Evolutionary conservation across 2,888 invertebrate genomes (phyloP), one percentile per base, ranked within the genome.

Genomic region (Polydrusus pterygomalis): DNA sequence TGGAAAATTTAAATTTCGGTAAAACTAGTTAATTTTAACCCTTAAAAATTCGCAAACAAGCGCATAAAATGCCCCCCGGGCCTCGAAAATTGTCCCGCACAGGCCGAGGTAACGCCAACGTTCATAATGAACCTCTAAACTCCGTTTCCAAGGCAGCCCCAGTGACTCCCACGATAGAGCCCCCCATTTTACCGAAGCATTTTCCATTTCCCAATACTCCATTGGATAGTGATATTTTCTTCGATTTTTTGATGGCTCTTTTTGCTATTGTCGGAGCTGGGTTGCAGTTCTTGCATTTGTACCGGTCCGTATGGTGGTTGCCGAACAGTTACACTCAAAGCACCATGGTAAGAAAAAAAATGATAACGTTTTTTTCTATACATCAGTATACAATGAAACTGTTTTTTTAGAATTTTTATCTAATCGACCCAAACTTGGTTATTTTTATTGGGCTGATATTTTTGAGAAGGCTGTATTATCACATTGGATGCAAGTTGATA

Each of bases 221-320:
- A 0, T 90, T 92, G 34, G 95, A 96, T 81, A 93, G 94, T 64
- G 95, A 95, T 80, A 86, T 98, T 62, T 89, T 93, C 67, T 98
- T 97, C 89, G 98, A 98, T 88, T 88, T 92, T 1, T 91, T 97
- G 84, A 93, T 96, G 85, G 94, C 97, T 86, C 87, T 94, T 11
- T 96, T 96, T 85, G 94, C 94, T 0, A 87, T 94, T 30, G 90
- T 95, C 54, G 93, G 95, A 0, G 93, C 96, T 20, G 93, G 93
- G 70, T 90, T 98, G 71, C 99, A 99, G 88, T 96, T 97, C 85
- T 90, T 99, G 51, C 97, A 99, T 89, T 90, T 99, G 45, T 99
- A 99, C 85, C 92, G 97, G 81, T 97, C 97, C 1, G 95, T 96
- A 13, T 99, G 98, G 97, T 99, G 99, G 99, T 87, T 98, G 68